These are phyloP conservation scores for Andrena dorsata DNA, from an alignment of 2,888 invertebrate species.

Conservation along the genomic window DNA sequence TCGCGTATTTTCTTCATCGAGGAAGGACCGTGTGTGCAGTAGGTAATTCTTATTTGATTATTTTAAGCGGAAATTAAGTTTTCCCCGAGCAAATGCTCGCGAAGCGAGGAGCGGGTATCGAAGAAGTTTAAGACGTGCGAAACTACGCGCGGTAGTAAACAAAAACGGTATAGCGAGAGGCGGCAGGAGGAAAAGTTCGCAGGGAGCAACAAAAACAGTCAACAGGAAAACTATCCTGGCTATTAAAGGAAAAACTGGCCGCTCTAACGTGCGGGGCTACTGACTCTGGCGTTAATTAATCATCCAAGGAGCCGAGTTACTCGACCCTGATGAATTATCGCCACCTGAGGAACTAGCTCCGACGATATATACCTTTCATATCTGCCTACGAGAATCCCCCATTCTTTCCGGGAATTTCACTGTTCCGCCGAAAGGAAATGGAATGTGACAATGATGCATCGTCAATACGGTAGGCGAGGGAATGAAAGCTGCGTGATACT, in stretches of 20 bases:
- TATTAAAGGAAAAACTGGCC: conserved; percentile 22
- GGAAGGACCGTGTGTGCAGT: background rate
- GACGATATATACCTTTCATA: conserved; percentile 50
- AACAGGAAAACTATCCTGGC: conserved; percentile 30
- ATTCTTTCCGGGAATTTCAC: conserved; percentile 44
- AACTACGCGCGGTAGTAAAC: background rate
- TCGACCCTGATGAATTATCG: conserved; percentile 74
- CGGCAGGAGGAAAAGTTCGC: background rate
- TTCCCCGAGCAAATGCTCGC: background rate
- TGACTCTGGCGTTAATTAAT: conserved; percentile 72
- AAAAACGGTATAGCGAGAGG: conserved; percentile 1
- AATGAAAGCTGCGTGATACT: background rate
- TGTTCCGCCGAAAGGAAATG: conserved; percentile 30
- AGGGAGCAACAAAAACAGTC: conserved; percentile 42
- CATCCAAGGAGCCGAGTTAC: conserved; percentile 64
- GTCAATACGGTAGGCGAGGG: conserved; percentile 24
- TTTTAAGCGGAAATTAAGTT: background rate
- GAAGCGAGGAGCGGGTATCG: background rate
- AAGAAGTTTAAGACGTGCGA: background rate
- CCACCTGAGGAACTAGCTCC: conserved; percentile 64
- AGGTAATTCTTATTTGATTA: background rate
- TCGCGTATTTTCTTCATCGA: background rate
- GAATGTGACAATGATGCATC: conserved; percentile 56
- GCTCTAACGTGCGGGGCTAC: background rate
- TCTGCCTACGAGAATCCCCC: conserved; percentile 56